A percentile compares a stretch with the other conserved stretches of the same genome.
Conservation (phyloP, 2,113 vertebrate genomes). For the Mesembrinibis cayennensis region DNA sequence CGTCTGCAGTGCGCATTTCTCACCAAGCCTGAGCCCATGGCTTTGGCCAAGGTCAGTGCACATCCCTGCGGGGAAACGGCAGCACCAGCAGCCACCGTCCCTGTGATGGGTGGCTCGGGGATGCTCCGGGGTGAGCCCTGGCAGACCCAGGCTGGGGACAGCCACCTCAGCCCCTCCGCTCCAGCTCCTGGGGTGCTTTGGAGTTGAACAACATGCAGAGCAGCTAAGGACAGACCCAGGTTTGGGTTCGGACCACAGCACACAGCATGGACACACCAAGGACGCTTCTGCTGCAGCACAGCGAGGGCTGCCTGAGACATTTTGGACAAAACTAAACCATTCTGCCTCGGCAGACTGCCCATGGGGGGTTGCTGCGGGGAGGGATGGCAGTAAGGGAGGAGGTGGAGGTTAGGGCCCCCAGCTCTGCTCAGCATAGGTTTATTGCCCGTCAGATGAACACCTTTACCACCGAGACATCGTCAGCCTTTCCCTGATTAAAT, state of each 20-base stretch:
- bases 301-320: neutral
- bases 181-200: neutral
- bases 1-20: accelerated
- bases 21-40: neutral
- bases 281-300: neutral
- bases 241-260: neutral
- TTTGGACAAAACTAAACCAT: neutral
- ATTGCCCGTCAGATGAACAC: neutral
- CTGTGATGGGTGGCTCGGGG: accelerated
- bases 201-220: neutral
- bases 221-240: neutral
- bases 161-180: neutral
- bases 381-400: neutral
- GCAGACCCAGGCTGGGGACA: neutral
- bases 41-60: neutral
- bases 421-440: neutral
- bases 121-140: neutral
- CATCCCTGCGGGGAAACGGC: neutral
- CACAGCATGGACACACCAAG: accelerated
- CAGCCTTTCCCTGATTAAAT: neutral
- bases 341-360: neutral
- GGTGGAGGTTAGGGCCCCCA: neutral
- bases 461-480: neutral
- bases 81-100: neutral
- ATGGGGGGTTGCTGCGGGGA: accelerated